Conservation (phyloP, 2,888 invertebrate species). For the Notocelia uddmanniana region DNA sequence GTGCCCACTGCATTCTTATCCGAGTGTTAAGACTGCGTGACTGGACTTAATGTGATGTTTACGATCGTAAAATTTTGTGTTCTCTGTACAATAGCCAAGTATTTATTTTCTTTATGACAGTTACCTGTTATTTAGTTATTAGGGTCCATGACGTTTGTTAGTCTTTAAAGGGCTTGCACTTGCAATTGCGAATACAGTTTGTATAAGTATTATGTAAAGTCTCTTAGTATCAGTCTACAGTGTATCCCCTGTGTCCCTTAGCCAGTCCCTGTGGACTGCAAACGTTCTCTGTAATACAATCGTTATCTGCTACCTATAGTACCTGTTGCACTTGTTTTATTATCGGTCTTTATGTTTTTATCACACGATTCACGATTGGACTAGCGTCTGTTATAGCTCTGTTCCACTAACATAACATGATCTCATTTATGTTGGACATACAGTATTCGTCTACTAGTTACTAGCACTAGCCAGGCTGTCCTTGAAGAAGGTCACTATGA, state of each 20-base stretch:
- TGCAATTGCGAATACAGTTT: neutral
- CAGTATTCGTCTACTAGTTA: no score
- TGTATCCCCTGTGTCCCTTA: no score
- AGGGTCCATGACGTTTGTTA: neutral
- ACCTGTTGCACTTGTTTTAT: neutral
- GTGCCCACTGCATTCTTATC: neutral
- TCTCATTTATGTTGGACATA: no score
- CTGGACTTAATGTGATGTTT: conserved; percentile 3
- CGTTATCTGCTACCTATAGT: neutral
- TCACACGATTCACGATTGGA: neutral
- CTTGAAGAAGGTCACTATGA: no score
- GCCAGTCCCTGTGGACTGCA: no score
- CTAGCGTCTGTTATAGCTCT: neutral
- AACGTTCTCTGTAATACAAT: neutral
- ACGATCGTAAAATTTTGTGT: neutral
- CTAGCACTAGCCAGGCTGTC: no score
- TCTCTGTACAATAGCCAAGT: neutral
- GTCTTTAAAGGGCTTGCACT: neutral
- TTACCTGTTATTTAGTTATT: neutral
- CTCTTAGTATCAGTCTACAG: no score
- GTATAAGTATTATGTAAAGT: no score
- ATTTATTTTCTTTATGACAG: neutral
- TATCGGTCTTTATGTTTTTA: neutral
- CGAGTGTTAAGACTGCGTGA: conserved; percentile 6
- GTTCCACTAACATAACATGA: no score